phyloP scores from a whole-genome alignment of 2,113 vertebrate genomes.

The Eretmochelys imbricata region DNA sequence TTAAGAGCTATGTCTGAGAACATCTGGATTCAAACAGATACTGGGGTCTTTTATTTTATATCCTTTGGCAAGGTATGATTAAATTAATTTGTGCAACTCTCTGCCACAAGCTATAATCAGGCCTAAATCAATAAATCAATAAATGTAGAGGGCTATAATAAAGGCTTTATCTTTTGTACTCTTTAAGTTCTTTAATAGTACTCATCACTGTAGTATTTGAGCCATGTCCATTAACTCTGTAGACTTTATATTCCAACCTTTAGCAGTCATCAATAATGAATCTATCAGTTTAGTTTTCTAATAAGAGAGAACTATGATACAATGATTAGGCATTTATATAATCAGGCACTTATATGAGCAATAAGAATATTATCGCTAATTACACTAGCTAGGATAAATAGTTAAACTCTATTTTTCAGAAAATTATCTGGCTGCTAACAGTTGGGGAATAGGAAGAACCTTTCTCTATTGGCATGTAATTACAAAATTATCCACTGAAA shows the following conservation, averaged over 20 bases:
- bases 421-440: background rate
- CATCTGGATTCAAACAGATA: background rate
- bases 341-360: slow-evolving; percentile 14
- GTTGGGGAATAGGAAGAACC: background rate
- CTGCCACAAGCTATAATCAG: background rate
- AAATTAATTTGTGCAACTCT: slow-evolving; percentile 41
- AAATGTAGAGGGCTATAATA: background rate
- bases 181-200: background rate
- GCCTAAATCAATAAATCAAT: background rate
- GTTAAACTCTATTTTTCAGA: background rate
- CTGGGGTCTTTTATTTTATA: background rate
- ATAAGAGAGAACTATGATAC: slow-evolving; percentile 24
- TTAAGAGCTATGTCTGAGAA: slow-evolving; percentile 2
- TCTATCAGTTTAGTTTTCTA: slow-evolving; percentile 47
- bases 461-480: background rate
- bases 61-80: background rate
- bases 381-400: slow-evolving; percentile 27
- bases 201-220: background rate
- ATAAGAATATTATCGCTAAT: slow-evolving; percentile 29
- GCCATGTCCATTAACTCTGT: background rate
- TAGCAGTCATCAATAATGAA: slow-evolving; percentile 31
- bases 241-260: slow-evolving; percentile 19
- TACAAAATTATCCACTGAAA: background rate
- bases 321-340: slow-evolving; percentile 57
- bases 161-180: background rate